Base-by-base conservation (phyloP, 2,888 invertebrate genomes). In the Anoncus sp. region DNA sequence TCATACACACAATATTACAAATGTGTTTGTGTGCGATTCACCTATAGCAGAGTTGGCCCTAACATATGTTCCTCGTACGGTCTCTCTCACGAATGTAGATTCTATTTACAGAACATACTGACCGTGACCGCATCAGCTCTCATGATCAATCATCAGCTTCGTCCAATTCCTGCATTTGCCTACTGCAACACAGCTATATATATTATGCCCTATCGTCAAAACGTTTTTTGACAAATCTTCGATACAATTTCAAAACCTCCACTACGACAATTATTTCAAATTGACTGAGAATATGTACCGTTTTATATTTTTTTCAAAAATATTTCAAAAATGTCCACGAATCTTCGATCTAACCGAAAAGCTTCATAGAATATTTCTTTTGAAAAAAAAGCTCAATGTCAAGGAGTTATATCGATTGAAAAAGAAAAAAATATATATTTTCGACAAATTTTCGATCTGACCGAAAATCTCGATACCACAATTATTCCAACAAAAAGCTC, bases 61-160 rank as follows among this genome's bases (percentile, higher is more conserved):
- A 74, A 65, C 66, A 63, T 16, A 71, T 62, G 66, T 75, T 75
- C 43, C 78, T 71, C 78, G 78, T 71, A 78, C 75, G 53, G 45
- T 70, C 53, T 65, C 67, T 65, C 74, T 74, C 71, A 45, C 74
- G 74, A 62, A 57, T 75, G 60, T 75, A 59, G 10, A 57, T 55
- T 78, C 78, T 75, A 78, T 78, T 78, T 78, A 71, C 55, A 75
- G 78, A 78, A 20, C 65, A 75, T 62, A 55, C 71, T 78, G 78
- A 75, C 78, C 78, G 63, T 78, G 78, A 78, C 78, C 78, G 75
- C 71, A 75, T 75, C 71, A 71, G 78, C 71, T 55, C 78, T 71
- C 78, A 75, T 78, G 78, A 78, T 78, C 78, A 78, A 78, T 78
- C 78, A 78, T 78, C 74, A 62, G 40, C 66, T 67, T 49, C 47